Base-by-base conservation (phyloP, 2,797 vertebrate species). In the Anisognathus igniventris region DNA sequence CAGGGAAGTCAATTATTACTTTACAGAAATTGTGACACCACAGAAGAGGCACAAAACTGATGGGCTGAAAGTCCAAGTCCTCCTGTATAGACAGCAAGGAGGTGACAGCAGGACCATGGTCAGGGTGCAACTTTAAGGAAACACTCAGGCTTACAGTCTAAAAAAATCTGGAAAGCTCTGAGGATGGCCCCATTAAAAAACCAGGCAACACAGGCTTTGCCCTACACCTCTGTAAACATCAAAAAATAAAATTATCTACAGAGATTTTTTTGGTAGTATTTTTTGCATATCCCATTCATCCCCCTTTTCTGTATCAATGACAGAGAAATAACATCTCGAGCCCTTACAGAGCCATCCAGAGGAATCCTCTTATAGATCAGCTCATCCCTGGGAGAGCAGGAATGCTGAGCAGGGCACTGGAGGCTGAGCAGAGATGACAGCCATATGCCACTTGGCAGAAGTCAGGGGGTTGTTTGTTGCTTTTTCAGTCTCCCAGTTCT, bases 401-500 rank as follows among this genome's bases (percentile, higher is more conserved):
- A 84, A 71, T 47, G 64, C 57, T 76, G 93, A 58, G 88, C 77
- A 25, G 64, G 77, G 94, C 67, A 40, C 76, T 37, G 83, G 86
- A 94, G 80, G 88, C 77, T 93, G 88, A 95, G 82, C 77, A 87
- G 68, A 65, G 92, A 95, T 89, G 96, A 96, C 94, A 96, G 90
- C 94, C 95, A 87, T 87, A 96, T 94, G 93, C 45, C 90, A 82
- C 90, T 96, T 78, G 90, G 90, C 93, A 95, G 74, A 94, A 93
- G 75, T 40, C 14, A 1, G 53, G 79, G 83, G 31, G n/a, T 47
- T 81, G 77, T 85, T 95, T 93, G 90, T 66, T 90, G 90, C 74
- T 92, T 92, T 92, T 88, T 82, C 80, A 73, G 51, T n/a, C 71
- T 96, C 88, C 88, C 92, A 74, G 40, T 82, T 72, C 83, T 92